Percentiles rank a stretch among this genome's conserved stretches.
These are phyloP conservation scores for Rapana venosa DNA, from an alignment of 2,888 invertebrate genomes.

Conservation along the genomic window DNA sequence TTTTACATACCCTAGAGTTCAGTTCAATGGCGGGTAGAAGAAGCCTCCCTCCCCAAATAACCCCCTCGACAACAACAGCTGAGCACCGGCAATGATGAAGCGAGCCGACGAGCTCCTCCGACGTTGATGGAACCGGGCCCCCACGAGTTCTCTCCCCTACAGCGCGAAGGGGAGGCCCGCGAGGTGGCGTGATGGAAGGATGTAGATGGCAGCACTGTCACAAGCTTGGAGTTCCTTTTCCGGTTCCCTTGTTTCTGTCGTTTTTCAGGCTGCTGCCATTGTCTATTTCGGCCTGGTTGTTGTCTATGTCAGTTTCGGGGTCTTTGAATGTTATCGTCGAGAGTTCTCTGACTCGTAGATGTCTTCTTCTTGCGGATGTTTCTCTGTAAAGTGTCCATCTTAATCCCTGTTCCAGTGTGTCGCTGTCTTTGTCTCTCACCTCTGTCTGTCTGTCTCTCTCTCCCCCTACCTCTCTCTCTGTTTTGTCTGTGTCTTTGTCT, in stretches of 20 bases:
- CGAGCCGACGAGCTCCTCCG: background rate
- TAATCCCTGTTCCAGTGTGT: background rate
- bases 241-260: background rate
- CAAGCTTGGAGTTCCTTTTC: background rate
- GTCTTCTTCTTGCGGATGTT: background rate
- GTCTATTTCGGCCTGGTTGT: background rate
- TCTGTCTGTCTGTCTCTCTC: background rate
- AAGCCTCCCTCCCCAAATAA: no score
- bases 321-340: no score
- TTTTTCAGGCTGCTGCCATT: background rate
- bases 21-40: no score
- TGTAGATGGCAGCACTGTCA: conserved; percentile 13
- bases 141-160: background rate
- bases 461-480: background rate
- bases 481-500: background rate
- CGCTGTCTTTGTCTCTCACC: background rate
- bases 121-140: conserved; percentile 11
- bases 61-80: background rate
- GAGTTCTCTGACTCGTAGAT: no score
- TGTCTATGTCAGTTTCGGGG: background rate
- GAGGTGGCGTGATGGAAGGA: background rate
- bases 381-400: background rate
- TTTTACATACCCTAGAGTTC: no score
- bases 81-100: background rate
- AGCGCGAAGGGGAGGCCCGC: background rate